Evolutionary conservation across 2,797 vertebrate species (phyloP), one percentile per base, ranked within the genome.

Genomic region (Melanogrammus aeglefinus): DNA sequence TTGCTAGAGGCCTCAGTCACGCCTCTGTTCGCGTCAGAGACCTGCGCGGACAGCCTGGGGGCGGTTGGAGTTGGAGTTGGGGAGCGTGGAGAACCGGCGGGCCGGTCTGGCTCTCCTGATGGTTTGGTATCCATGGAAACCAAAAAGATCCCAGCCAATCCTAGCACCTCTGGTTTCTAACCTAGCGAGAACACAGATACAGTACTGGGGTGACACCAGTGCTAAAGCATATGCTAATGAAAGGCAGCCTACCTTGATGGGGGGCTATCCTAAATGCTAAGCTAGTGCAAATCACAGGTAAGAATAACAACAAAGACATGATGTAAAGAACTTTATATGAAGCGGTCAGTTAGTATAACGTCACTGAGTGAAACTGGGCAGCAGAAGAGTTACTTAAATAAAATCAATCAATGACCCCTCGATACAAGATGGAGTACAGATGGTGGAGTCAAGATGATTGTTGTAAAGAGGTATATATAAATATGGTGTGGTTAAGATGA

Each of bases 101-200:
- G 63, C 63, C n/a, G n/a, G 24, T 69, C 24, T 69, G 63, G 63
- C 8, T 69, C n/a, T n/a, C n/a, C 63, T 69, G 24, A 27, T 69
- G 63, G 63, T 69, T 69, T 69, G 63, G 63, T 69, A 27, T 69
- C 24, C 63, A 69, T 66, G 57, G n/a, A n/a, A 18, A 66, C 24
- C n/a, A 66, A 27, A 66, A n/a, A 66, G 51, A 21, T 69, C 63
- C n/a, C 63, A 69, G 24, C 63, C 63, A 27, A 66, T 66, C 63
- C 63, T 24, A 69, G 63, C 24, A 27, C 63, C 63, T 69, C 63
- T 69, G n/a, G 63, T 10, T 27, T 8, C 63, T 27, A 3, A 63
- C 63, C 63, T 69, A 27, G 63, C 3, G 9, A 69, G 63, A n/a
- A 69, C 63, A 69, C 63, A 24, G 63, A 69, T 24, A 69, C 63